Evolutionary conservation across 2,113 vertebrate species (phyloP).

Genomic region (Labeo catla): DNA sequence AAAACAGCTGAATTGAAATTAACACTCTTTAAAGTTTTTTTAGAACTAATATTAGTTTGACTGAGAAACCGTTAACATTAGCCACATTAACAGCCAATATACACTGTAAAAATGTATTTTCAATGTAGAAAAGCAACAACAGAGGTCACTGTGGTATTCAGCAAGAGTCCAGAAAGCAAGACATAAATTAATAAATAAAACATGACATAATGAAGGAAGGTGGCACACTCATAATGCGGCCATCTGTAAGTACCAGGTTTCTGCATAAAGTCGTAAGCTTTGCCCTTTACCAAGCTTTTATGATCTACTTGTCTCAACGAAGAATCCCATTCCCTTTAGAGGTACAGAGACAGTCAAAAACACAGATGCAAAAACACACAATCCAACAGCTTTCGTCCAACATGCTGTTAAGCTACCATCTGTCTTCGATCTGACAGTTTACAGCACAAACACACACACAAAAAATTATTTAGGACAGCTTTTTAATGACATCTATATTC

Average conservation of each 20-base stretch:
- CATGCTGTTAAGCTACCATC: constrained; percentile 39
- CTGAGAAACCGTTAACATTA: background rate
- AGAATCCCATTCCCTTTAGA: background rate
- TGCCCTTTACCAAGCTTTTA: constrained; percentile 21
- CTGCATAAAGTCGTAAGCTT: constrained; percentile 41
- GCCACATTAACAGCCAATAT: too few relatives aligned
- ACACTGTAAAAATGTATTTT: background rate
- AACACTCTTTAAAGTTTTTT: background rate
- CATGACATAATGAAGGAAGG: background rate
- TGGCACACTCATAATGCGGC: constrained; percentile 1
- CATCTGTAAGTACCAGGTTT: constrained; percentile 54
- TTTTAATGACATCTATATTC: constrained; percentile 31
- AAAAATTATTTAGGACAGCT: background rate
- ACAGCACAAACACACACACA: constrained; percentile 4
- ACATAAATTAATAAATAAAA: constrained; percentile 18
- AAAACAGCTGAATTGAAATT: background rate
- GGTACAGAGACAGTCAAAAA: constrained; percentile 5
- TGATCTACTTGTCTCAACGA: background rate
- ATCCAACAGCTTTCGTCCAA: constrained; percentile 25
- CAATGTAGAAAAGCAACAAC: background rate
- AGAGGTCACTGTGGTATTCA: constrained; percentile 1
- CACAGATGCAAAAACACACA: constrained; percentile 33
- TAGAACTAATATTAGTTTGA: background rate
- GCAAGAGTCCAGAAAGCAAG: background rate
- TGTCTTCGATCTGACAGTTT: constrained; percentile 20